Evolutionary conservation across 2,888 invertebrate genomes (phyloP).

Genomic region (Aricia artaxerxes): DNA sequence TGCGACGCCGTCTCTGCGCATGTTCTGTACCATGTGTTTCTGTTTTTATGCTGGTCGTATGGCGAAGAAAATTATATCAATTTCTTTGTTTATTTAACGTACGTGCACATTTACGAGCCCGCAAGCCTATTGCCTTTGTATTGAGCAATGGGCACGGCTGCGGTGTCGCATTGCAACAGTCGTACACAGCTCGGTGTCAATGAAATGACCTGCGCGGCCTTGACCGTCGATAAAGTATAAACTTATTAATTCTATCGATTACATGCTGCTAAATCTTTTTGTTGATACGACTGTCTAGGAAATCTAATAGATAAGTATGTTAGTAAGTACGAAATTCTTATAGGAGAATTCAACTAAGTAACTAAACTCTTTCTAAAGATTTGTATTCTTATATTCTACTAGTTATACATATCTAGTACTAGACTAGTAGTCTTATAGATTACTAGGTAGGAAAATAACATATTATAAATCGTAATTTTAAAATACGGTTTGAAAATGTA

Average conservation of each 20-base stretch:
- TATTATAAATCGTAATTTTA: too few relatives aligned
- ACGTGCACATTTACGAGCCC: slow-evolving; percentile 41
- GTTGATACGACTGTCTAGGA: background rate
- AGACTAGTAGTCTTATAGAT: too few relatives aligned
- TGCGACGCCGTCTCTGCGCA: slow-evolving; percentile 72
- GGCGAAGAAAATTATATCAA: slow-evolving; percentile 47
- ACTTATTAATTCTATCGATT: slow-evolving; percentile 31
- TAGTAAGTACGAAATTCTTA: too few relatives aligned
- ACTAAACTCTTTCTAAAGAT: background rate
- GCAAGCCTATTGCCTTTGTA: slow-evolving; percentile 38
- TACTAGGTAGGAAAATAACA: too few relatives aligned
- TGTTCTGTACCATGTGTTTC: slow-evolving; percentile 74
- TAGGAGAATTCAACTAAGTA: background rate
- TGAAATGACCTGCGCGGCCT: slow-evolving; percentile 51
- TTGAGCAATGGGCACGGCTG: slow-evolving; percentile 38
- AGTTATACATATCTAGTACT: too few relatives aligned
- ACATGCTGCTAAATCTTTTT: background rate
- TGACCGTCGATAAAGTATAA: slow-evolving; percentile 51
- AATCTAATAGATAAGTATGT: background rate
- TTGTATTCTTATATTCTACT: too few relatives aligned
- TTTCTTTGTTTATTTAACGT: slow-evolving; percentile 45
- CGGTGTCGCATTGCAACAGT: slow-evolving; percentile 40
- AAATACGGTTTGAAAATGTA: too few relatives aligned
- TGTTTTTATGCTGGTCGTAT: slow-evolving; percentile 64
- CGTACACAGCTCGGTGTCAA: slow-evolving; percentile 12